Evolutionary conservation across 2,888 invertebrate genomes (phyloP), one percentile per base, ranked within the genome.

Genomic region (Hypolimnas misippus): DNA sequence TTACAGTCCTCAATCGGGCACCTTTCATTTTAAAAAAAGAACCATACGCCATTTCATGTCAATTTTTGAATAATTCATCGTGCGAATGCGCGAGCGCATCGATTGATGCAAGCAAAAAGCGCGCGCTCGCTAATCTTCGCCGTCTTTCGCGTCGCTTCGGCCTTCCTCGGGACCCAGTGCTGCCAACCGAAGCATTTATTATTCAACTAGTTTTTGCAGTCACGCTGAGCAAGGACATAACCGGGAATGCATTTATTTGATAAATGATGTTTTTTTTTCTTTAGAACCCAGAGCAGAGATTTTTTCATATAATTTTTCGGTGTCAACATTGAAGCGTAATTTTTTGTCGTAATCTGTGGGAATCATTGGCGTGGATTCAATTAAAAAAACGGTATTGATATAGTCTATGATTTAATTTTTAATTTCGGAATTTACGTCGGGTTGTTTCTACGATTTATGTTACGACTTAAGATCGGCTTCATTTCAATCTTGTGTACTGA

Each of bases 1-100:
- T 91, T 91, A 90, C 92, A 91, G 89, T 90, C 87, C 90, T 91
- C 92, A 92, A 92, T 92, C 91, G 92, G 88, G 90, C 92, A 91
- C 92, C 92, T 91, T 92, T 89, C 87, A 86, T 89, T 89, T 78
- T 81, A 87, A 89, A 90, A 90, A 92, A 91, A 89, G 88, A 88
- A 88, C 89, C 89, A 90, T 91, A 91, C 92, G 92, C 91, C 90
- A 92, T 91, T 92, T 92, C 91, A 92, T 92, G 92, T 91, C 92
- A 91, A 90, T 90, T 91, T 90, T 89, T 92, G 92, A 92, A 92
- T 92, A 89, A 92, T 92, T 92, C 92, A 92, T 92, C 77, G 89
- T 86, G 89, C 89, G 90, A 91, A 89, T 90, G 92, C 89, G 87
- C 87, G 89, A 86, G 90, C 91, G 91, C 91, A 91, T 89, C 92